These are phyloP conservation scores for Phrynosoma blainvillii DNA, from an alignment of 2,113 vertebrate genomes.

Conservation along the genomic window DNA sequence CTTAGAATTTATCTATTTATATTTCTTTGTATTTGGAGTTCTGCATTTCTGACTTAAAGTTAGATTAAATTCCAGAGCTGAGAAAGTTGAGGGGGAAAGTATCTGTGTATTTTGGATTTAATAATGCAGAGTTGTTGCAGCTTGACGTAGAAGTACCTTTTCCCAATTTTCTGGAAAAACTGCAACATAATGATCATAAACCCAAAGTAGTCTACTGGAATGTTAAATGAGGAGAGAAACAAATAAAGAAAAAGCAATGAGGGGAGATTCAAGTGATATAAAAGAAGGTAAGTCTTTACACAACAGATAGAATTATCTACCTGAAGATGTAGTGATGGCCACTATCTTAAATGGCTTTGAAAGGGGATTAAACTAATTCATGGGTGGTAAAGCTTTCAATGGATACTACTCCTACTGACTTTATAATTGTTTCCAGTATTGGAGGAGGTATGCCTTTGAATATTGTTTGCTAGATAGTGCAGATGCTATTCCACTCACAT, in stretches of 20 bases:
- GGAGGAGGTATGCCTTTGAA: too few relatives aligned
- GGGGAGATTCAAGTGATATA: background rate
- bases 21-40: background rate
- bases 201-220: background rate
- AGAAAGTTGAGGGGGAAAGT: too few relatives aligned
- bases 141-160: background rate
- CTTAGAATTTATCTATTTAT: constrained; percentile 42
- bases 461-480: too few relatives aligned
- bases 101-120: background rate
- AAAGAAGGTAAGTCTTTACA: background rate
- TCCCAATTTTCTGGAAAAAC: background rate
- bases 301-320: too few relatives aligned
- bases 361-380: background rate
- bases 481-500: too few relatives aligned
- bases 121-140: background rate
- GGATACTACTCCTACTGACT: background rate
- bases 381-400: background rate
- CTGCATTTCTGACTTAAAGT: background rate
- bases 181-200: constrained; percentile 11
- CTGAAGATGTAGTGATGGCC: background rate
- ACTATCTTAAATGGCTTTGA: background rate
- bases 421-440: background rate
- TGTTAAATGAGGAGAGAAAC: constrained; percentile 24
- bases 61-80: background rate
- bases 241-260: background rate